These are phyloP conservation scores for Danionella dracula DNA, from an alignment of 2,797 vertebrate species.

Conservation along the genomic window DNA sequence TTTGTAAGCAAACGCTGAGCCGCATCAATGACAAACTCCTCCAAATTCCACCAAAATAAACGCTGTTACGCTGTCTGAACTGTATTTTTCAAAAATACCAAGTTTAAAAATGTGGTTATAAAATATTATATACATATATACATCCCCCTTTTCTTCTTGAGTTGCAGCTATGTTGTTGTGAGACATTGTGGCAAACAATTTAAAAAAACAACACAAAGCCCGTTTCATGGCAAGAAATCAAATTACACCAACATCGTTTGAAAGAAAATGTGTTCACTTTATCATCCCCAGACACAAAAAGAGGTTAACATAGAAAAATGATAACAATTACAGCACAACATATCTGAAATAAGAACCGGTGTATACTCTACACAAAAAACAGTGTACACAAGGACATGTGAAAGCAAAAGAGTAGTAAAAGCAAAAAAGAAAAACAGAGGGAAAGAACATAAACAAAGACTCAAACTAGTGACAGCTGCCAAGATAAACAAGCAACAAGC, in stretches of 20 bases:
- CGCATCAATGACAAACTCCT: no score
- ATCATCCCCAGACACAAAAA: constrained; percentile 46
- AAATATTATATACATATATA: no score
- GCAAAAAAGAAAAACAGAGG: background rate
- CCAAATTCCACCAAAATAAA: no score
- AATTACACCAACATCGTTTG: constrained; percentile 62
- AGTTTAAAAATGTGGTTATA: no score
- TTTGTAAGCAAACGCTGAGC: no score
- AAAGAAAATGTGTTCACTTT: constrained; percentile 49
- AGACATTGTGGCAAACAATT: constrained; percentile 20
- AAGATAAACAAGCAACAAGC: background rate
- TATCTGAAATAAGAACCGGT: background rate
- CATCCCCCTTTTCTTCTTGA: background rate
- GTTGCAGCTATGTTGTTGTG: background rate
- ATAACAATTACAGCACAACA: background rate
- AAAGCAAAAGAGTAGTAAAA: no score
- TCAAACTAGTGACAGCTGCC: no score
- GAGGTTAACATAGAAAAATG: background rate
- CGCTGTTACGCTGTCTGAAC: no score
- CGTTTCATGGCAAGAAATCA: constrained; percentile 52
- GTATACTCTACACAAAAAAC: background rate
- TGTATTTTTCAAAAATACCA: no score
- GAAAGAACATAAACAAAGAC: background rate
- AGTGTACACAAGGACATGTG: background rate
- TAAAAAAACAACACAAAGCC: background rate